phyloP scores from a whole-genome alignment of 1,140 invertebrate genomes.

The Heterodera carotae region DNA sequence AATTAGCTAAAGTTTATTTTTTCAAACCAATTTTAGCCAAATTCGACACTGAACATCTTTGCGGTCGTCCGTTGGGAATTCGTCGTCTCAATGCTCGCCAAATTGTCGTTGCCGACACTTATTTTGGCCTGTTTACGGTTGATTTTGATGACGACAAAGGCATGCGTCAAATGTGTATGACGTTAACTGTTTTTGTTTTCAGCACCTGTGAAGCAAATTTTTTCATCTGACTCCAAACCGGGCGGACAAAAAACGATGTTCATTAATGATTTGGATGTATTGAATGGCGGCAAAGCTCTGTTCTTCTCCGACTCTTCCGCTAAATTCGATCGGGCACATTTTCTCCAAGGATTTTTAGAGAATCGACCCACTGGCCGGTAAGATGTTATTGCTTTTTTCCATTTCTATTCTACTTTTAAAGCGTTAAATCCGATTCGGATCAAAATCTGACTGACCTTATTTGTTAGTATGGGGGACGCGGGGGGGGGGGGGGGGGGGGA shows the following conservation, averaged over 20 bases:
- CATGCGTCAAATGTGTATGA: not conserved
- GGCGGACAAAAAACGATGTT: slow-evolving; percentile 42
- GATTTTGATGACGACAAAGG: slow-evolving; percentile 52
- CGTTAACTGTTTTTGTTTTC: not conserved
- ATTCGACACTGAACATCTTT: slow-evolving; percentile 51
- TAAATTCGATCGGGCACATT: slow-evolving; percentile 66
- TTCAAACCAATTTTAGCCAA: slow-evolving; percentile 28
- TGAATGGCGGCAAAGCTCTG: slow-evolving; percentile 46
- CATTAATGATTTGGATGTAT: slow-evolving; percentile 51
- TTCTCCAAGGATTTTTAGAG: slow-evolving; percentile 65
- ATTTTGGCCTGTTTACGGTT: slow-evolving; percentile 54
- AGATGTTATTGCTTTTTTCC: no score
- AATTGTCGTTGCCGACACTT: slow-evolving; percentile 59
- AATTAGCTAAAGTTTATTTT: no score
- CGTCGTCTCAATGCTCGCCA: slow-evolving; percentile 49
- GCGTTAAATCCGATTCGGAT: no score
- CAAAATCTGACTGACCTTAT: no score
- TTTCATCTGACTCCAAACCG: slow-evolving; percentile 40
- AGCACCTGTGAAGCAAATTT: slow-evolving; percentile 33
- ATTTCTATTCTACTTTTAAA: no score
- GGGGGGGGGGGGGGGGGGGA: no score
- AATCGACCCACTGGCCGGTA: slow-evolving; percentile 66
- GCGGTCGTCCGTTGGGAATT: slow-evolving; percentile 60
- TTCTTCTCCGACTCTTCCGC: slow-evolving; percentile 56
- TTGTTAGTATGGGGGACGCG: no score